phyloP scores from a whole-genome alignment of 2,888 invertebrate genomes.

The Cyclophora albipunctata region DNA sequence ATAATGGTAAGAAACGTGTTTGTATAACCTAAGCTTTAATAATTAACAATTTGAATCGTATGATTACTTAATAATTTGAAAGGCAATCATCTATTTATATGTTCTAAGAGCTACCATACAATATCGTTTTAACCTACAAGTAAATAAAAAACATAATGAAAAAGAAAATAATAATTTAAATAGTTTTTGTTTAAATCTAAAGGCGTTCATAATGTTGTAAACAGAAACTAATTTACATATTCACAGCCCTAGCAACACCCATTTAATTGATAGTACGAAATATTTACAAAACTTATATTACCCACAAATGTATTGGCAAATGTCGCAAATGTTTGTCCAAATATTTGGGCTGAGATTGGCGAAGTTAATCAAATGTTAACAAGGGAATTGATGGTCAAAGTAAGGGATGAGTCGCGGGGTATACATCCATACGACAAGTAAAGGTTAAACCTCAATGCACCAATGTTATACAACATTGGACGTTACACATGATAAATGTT shows the following conservation, averaged over 20 bases:
- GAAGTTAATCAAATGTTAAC: no score
- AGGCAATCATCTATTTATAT: neutral
- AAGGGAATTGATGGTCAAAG: no score
- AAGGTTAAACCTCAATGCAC: no score
- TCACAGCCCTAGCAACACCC: constrained; percentile 65
- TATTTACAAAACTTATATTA: constrained; percentile 21
- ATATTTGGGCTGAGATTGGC: no score
- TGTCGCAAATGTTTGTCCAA: neutral
- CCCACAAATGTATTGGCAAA: neutral
- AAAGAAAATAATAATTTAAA: constrained; percentile 47
- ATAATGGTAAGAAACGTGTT: no score
- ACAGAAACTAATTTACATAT: constrained; percentile 50
- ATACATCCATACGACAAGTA: no score
- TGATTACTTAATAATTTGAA: neutral
- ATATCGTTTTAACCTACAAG: constrained; percentile 10
- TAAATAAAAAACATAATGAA: constrained; percentile 27
- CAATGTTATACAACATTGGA: no score
- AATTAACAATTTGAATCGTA: no score
- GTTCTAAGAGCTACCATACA: neutral
- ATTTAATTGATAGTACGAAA: constrained; percentile 11
- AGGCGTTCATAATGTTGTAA: constrained; percentile 33
- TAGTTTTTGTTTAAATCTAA: constrained; percentile 24
- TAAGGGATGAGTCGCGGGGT: no score
- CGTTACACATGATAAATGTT: no score
- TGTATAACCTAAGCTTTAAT: no score